phyloP scores from a whole-genome alignment of 2,113 vertebrate genomes.

The Tachycineta bicolor region DNA sequence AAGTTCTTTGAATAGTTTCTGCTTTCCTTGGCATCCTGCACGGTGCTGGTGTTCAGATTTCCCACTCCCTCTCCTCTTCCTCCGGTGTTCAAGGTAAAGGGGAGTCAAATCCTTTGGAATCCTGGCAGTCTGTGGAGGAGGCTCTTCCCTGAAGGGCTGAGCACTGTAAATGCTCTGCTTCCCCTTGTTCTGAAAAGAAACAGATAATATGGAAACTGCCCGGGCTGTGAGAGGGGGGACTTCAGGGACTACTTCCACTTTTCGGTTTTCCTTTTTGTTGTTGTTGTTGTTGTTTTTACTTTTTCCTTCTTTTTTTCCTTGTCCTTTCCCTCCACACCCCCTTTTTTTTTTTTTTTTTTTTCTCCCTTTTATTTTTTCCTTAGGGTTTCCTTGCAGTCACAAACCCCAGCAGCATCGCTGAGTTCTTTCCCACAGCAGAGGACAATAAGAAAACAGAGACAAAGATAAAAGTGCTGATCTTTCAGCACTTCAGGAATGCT shows the following conservation, averaged over 20 bases:
- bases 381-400: neutral
- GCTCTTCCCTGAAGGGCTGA: neutral
- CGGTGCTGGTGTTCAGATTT: neutral
- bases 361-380: accelerated
- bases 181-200: neutral
- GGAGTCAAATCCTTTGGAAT: neutral
- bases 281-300: neutral
- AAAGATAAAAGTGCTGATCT: neutral
- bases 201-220: neutral
- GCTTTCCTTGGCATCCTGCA: neutral
- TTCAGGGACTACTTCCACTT: neutral
- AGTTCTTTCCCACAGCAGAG: neutral
- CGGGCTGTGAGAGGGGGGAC: neutral
- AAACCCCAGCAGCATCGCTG: neutral
- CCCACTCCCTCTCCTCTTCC: neutral
- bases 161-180: neutral
- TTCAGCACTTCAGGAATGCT: neutral
- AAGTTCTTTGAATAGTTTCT: neutral
- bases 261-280: neutral
- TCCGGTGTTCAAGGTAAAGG: neutral
- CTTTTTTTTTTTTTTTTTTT: too few relatives aligned
- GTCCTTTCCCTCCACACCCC: neutral
- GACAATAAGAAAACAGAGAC: neutral
- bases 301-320: neutral
- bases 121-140: neutral